Percentiles rank a stretch among this genome's conserved stretches.
phyloP scores from a whole-genome alignment of 2,888 invertebrate genomes.

The Trichogramma dendrolimi region DNA sequence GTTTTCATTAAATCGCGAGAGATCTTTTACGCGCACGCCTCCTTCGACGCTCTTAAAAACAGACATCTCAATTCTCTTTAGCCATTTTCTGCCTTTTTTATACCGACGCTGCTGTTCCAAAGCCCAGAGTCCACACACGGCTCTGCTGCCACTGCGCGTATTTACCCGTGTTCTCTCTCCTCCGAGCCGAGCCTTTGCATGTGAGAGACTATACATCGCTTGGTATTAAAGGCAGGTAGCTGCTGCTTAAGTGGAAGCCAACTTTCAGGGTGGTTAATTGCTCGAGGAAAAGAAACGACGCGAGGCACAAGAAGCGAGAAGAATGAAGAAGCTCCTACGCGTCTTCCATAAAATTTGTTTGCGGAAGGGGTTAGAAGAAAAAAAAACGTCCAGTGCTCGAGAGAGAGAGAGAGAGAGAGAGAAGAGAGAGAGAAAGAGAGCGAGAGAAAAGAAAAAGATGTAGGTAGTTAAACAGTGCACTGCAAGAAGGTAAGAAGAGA shows the following conservation, averaged over 20 bases:
- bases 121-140: no score
- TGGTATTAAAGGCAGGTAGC: conserved; percentile 10
- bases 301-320: conserved; percentile 20
- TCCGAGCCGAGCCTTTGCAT: background rate
- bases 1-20: conserved; percentile 23
- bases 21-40: background rate
- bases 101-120: no score
- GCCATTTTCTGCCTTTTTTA: conserved; percentile 22
- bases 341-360: conserved; percentile 48
- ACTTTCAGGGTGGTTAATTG: conserved; percentile 42
- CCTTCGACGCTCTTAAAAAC: conserved; percentile 21
- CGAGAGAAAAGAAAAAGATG: conserved; percentile 24
- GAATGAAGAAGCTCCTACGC: conserved; percentile 30
- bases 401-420: conserved; percentile 21
- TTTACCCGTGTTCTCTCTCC: no score
- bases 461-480: conserved; percentile 3
- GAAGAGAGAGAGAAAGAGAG: conserved; percentile 27
- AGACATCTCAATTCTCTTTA: conserved; percentile 24
- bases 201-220: background rate
- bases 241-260: conserved; percentile 26
- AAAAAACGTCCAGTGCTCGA: background rate
- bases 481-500: background rate
- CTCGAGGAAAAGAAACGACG: conserved; percentile 31
- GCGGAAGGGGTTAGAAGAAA: conserved; percentile 26
- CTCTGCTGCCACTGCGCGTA: no score